Base-by-base conservation (phyloP, 1,140 invertebrate genomes). In the Calycopis cecrops region DNA sequence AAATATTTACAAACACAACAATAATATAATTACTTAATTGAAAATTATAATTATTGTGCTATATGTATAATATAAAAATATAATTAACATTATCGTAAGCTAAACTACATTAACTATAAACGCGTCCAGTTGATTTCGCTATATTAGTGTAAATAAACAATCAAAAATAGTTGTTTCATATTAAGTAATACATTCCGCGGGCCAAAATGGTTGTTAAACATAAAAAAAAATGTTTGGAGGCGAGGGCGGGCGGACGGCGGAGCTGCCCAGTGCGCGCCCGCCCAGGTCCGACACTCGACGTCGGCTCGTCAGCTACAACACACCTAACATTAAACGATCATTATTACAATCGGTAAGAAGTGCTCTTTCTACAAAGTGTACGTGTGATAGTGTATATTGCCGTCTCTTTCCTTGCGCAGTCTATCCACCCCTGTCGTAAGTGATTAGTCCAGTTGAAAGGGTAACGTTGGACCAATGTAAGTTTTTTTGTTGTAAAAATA, bases 271-370 rank as follows among this genome's bases (percentile, higher is more conserved):
- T 86, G 83, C 80, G 76, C 80, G 83, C 78, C 83, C 73, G 76
- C 73, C 79, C 80, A 51, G 80, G 78, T 77, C 79, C 83, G 83
- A 86, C 83, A 86, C 83, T 86, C 83, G 74, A 86, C 83, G 83
- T 86, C 83, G 83, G 83, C 83, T 86, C 83, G 80, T 83, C 81
- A 70, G 76, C 79, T 71, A 79, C 68, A 76, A 70, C 67, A 83
- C 72, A 84, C 74, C 67, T 74, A 71, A 75, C 69, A 71, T 75
- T 67, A 71, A 70, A 79, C 79, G 79, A 85, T 76, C 74, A 79
- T 65, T 80, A 80, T 82, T 71, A 65, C 71, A 76, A 80, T 78
- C 81, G 85, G 87, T 88, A 88, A 88, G 87, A 73, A 51, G 69
- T 58, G 68, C 21, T 28, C 21, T 28, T 6, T 28, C 21, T 28